Evolutionary conservation across 1,140 invertebrate genomes (phyloP), one percentile per base, ranked within the genome.

Genomic region (Rhagoletis zephyria): DNA sequence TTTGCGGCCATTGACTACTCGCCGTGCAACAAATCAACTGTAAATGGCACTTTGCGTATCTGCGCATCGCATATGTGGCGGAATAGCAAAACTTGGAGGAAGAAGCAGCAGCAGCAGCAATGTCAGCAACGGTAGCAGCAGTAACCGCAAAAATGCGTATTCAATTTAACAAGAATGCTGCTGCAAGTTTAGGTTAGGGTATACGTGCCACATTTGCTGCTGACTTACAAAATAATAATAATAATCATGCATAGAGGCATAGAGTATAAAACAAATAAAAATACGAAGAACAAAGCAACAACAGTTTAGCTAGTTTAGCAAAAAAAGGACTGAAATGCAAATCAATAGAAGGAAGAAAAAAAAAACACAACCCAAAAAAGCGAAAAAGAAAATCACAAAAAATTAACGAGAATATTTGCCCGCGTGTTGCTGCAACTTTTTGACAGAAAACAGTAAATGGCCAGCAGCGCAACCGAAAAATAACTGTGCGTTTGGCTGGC

Each of bases 21-120:
- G 74, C 51, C n/a, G 48, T 16, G 7, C 48, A 51, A 81, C 74
- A 81, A 81, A 81, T 81, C 74, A 81, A 81, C 48, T 48, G 48
- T 30, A 59, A 81, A 81, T 56, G 74, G n/a, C 74, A 74, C 70
- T 74, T 74, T 74, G 74, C 74, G 74, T 81, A 81, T 51, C 74
- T 19, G 48, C 74, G 45, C 74, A 81, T 81, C 74, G 48, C 74
- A 1, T 56, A 56, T 56, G 45, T 7, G n/a, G 48, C 51, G 45
- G 3, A 4, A 9, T 6, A 56, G 9, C 4, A 56, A 56, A 5
- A 56, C 5, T n/a, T 16, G 9, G 70, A n/a, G 7, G 70, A 45
- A 56, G 48, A 45, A 63, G 14, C 70, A 14, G n/a, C 30, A 40
- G 12, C 70, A 48, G 14, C 16, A 1, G 70, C 70, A 30, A 30